phyloP scores from a whole-genome alignment of 35 echinoderm and acorn worm species.

The Strongylocentrotus purpuratus region DNA sequence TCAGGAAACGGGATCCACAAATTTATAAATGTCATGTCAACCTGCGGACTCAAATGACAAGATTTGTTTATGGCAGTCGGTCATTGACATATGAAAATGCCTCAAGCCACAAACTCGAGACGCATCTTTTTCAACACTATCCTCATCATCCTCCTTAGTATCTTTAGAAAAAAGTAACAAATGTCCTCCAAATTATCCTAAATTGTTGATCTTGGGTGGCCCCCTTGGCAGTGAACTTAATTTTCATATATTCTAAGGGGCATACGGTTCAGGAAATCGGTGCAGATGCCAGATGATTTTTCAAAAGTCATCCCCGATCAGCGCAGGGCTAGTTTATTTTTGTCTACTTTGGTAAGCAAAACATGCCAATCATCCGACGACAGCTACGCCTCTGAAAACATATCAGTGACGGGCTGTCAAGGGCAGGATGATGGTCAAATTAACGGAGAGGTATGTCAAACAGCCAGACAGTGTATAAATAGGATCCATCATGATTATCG shows the following conservation, averaged over 20 bases:
- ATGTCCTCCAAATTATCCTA: neutral
- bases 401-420: neutral
- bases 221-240: neutral
- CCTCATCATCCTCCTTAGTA: neutral
- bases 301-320: neutral
- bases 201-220: neutral
- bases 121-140: neutral
- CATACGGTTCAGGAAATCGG: neutral
- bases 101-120: neutral
- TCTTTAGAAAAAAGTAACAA: neutral
- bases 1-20: neutral
- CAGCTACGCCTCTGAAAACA: neutral
- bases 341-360: conserved; percentile 27
- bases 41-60: neutral
- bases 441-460: neutral
- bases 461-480: conserved; percentile 1
- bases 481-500: neutral
- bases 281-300: neutral
- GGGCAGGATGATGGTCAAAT: conserved; percentile 12
- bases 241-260: neutral
- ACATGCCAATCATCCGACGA: conserved; percentile 26
- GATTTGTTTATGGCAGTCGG: neutral
- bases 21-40: conserved; percentile 7
- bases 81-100: neutral
- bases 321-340: neutral